Base-by-base conservation (phyloP, 2,797 vertebrate genomes). In the Sebastes steindachneri region DNA sequence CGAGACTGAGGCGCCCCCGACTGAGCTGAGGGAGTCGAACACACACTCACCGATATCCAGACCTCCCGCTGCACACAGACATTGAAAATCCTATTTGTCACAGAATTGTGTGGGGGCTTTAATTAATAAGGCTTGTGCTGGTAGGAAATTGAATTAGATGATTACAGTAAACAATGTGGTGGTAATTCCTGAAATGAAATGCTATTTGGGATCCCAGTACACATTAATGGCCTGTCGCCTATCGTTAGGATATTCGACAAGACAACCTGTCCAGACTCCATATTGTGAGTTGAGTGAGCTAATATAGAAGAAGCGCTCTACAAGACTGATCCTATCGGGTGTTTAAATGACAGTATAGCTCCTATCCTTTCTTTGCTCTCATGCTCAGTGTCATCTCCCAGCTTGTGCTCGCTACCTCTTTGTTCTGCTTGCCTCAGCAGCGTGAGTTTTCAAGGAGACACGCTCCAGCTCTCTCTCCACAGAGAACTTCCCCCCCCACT, bases 41-140 rank as follows among this genome's bases (percentile, higher is more conserved):
- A 65, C 73, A 73, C 54, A 75, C 15, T 74, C 26, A 66, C 3
- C 37, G 6, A 83, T 11, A 73, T 37, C 25, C 59, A 68, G 83
- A 87, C 84, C 86, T 85, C 85, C 82, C 14, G 29, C 85, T 57
- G 41, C 48, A 80, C 26, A n/a, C 80, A 83, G 77, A 87, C 75
- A 83, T 31, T 54, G 67, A 66, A 85, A 87, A 92, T 89, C 86
- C 74, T 88, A 80, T 91, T 90, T 83, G 90, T 90, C 86, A 91
- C 84, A 79, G 83, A 85, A 80, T 59, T 75, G 74, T 86, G 73
- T 70, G 73, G 48, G 64, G 57, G 83, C 66, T 88, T 82, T 84
- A 77, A 91, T 88, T 88, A 89, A 88, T 92, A 45, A 35, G 73
- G 54, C 71, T 83, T 83, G 63, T 79, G 68, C 35, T 63, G 51